These are phyloP conservation scores for Ictalurus furcatus DNA, from an alignment of 2,113 vertebrate species.

Conservation along the genomic window DNA sequence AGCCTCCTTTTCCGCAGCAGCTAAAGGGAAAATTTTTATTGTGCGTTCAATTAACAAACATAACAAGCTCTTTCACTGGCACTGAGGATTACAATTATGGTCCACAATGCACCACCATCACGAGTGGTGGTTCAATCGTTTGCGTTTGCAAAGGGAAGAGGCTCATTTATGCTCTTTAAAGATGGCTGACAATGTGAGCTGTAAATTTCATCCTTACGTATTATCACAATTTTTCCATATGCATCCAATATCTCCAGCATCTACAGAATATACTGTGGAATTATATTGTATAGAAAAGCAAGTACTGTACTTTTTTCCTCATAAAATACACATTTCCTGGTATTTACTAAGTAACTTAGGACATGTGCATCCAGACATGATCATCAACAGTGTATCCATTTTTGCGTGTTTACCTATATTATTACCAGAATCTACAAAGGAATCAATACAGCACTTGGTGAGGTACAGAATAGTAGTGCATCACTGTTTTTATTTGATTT, in stretches of 20 bases:
- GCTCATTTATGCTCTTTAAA: slow-evolving; percentile 56
- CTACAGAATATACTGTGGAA: neutral
- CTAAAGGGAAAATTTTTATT: slow-evolving; percentile 73
- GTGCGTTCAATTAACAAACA: slow-evolving; percentile 75
- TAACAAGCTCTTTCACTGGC: slow-evolving; percentile 70
- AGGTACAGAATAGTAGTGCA: neutral
- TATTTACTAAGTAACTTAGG: neutral
- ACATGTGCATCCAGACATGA: neutral
- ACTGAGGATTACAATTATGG: slow-evolving; percentile 73
- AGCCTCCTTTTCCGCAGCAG: slow-evolving; percentile 62
- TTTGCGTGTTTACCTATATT: neutral
- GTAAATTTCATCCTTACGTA: neutral
- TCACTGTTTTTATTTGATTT: neutral
- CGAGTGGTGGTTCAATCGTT: slow-evolving; percentile 64
- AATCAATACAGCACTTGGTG: neutral
- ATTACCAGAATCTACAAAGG: neutral
- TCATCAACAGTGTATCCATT: neutral
- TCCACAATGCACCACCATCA: slow-evolving; percentile 65
- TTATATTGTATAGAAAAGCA: neutral
- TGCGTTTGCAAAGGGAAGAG: slow-evolving; percentile 59
- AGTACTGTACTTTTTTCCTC: neutral
- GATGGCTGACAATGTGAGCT: slow-evolving; percentile 41
- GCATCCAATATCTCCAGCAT: neutral
- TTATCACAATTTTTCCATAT: neutral
- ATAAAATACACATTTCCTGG: neutral